Base-by-base conservation (phyloP, 2,113 vertebrate genomes). In the Nyctereutes procyonoides region DNA sequence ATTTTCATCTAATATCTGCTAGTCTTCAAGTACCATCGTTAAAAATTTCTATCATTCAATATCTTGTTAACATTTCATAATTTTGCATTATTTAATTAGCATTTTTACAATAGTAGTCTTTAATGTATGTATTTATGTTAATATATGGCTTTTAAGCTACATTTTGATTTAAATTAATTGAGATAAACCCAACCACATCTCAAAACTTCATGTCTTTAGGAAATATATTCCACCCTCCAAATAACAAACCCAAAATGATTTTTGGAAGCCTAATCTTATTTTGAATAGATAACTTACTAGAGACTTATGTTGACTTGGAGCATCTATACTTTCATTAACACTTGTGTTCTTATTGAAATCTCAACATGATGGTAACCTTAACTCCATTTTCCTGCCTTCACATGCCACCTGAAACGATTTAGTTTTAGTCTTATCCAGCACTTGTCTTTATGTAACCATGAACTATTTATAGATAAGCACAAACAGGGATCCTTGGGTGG, bases 391-490 rank as follows among this genome's bases (percentile, higher is more conserved):
- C 76, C 85, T 93, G 32, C 35, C 81, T 92, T 48, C 55, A 32
- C 17, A 86, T 38, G 95, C 43, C 30, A 48, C 67, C 79, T 77
- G 90, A 48, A 96, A 92, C 48, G 71, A 73, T 88, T 94, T 95
- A 65, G 24, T 67, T 96, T 96, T 95, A 38, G 30, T 43, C 53
- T 82, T 90, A 90, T 38, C 28, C 71, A 83, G 77, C 63, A 95
- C 71, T 88, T 94, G 58, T 92, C 63, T 91, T 90, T 88, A 97
- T 24, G 22, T 19, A 94, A 58, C 19, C n/a, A 83, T 87, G 69
- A 97, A 91, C 71, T 67, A 60, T 62, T 86, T 74, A 56, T 26
- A 95, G 92, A 93, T 95, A 95, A 67, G 89, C 63, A 90, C 51
- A 53, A 56, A n/a, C 32, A 51, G n/a, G n/a, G n/a, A n/a, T n/a